Conservation (phyloP, 2,888 invertebrate species). For the Dioctria linearis region DNA sequence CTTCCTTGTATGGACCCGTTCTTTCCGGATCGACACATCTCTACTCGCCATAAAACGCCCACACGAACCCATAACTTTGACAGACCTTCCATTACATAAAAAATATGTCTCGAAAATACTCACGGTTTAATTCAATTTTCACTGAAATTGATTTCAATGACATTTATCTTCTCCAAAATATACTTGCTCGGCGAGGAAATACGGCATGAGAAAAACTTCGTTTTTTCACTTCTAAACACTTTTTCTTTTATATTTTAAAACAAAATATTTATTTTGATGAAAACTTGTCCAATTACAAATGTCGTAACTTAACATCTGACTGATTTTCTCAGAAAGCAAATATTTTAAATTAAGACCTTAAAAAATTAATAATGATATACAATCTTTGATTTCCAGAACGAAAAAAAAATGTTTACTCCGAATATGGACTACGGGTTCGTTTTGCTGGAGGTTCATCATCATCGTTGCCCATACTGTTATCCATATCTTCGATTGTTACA, state of each 20-base stretch:
- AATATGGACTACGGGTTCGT: slow-evolving; percentile 55
- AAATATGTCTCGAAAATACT: no score
- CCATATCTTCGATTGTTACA: slow-evolving; percentile 52
- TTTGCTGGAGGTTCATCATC: slow-evolving; percentile 56
- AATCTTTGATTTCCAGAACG: slow-evolving; percentile 45
- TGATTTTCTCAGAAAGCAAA: slow-evolving; percentile 44
- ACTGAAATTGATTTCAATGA: no score
- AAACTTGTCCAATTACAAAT: slow-evolving; percentile 25
- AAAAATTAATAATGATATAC: slow-evolving; percentile 40
- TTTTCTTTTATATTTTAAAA: slow-evolving; percentile 16
- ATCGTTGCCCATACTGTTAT: background rate
- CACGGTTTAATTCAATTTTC: no score
- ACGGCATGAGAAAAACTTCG: no score
- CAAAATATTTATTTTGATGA: slow-evolving; percentile 46
- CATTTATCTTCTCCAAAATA: no score
- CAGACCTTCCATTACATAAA: no score
- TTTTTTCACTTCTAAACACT: no score
- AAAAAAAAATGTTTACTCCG: slow-evolving; percentile 45
- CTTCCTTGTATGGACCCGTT: no score
- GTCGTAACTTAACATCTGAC: slow-evolving; percentile 40
- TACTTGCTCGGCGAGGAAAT: no score
- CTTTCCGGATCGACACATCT: no score
- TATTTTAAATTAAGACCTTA: slow-evolving; percentile 27
- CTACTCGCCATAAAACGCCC: no score
- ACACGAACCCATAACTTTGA: no score